Evolutionary conservation across 2,888 invertebrate species (phyloP).

Genomic region (Gastracanthus pulcherrimus): DNA sequence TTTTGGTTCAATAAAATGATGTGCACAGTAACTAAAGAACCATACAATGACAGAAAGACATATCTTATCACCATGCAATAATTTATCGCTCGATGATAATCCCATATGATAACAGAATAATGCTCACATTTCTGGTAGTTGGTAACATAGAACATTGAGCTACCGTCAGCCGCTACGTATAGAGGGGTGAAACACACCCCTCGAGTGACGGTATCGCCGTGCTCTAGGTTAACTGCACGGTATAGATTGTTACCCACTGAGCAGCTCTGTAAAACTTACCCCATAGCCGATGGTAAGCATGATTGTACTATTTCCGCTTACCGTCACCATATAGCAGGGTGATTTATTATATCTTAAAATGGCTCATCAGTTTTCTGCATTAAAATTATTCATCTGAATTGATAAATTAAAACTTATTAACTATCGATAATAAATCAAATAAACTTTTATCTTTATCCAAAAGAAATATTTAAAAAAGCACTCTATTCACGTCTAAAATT

Average conservation of each 20-base stretch:
- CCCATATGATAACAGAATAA: neutral
- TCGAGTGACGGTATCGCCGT: neutral
- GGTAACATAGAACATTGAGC: neutral
- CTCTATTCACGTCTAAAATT: neutral
- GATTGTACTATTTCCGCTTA: neutral
- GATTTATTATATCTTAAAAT: neutral
- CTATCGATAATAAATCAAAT: neutral
- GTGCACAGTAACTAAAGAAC: no score
- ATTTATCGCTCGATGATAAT: neutral
- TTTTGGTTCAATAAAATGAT: no score
- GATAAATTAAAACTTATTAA: neutral
- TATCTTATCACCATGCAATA: neutral
- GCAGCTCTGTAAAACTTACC: neutral
- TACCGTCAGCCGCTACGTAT: neutral
- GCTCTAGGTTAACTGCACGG: neutral
- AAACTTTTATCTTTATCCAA: neutral
- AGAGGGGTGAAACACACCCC: neutral
- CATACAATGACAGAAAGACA: neutral
- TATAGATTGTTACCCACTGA: neutral
- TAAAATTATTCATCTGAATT: neutral
- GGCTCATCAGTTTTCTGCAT: neutral
- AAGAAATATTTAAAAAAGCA: neutral
- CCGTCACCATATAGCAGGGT: neutral
- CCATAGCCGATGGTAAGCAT: neutral
- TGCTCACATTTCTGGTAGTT: neutral